Evolutionary conservation across 1,140 invertebrate species (phyloP).

Genomic region (Bombus vancouverensis): DNA sequence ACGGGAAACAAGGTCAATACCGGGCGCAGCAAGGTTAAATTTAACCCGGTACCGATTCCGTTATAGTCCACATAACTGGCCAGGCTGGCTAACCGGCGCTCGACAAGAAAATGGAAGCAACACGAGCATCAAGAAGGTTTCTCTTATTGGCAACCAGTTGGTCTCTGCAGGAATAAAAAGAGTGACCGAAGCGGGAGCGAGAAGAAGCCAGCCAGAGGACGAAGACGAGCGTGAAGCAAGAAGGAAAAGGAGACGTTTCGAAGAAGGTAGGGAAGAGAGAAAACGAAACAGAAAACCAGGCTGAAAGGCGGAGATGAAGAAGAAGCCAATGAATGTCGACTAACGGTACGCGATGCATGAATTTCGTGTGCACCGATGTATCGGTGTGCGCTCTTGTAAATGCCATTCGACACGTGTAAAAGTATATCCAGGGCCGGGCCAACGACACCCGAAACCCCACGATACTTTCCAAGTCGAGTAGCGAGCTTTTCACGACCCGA

Average conservation of each 20-base stretch:
- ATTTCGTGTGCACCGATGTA: conserved; percentile 67
- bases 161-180: conserved; percentile 29
- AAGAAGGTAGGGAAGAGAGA: conserved; percentile 52
- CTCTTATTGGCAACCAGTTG: conserved; percentile 62
- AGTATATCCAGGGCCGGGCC: conserved; percentile 1
- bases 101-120: conserved; percentile 58
- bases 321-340: conserved; percentile 77
- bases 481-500: not conserved
- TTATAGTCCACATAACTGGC: conserved; percentile 64
- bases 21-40: conserved; percentile 62
- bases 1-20: conserved; percentile 40
- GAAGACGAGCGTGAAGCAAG: no score
- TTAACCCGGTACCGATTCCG: conserved; percentile 65
- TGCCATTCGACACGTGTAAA: conserved; percentile 39
- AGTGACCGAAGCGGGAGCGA: not conserved
- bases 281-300: conserved; percentile 53
- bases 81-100: conserved; percentile 35
- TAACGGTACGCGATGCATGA: conserved; percentile 77
- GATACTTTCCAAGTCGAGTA: not conserved
- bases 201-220: not conserved
- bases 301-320: conserved; percentile 72
- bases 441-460: conserved; percentile 16
- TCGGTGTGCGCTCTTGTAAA: conserved; percentile 36
- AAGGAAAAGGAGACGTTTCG: conserved; percentile 21
- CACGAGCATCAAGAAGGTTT: conserved; percentile 37